phyloP scores from a whole-genome alignment of 2,113 vertebrate species.

The Microtus ochrogaster region DNA sequence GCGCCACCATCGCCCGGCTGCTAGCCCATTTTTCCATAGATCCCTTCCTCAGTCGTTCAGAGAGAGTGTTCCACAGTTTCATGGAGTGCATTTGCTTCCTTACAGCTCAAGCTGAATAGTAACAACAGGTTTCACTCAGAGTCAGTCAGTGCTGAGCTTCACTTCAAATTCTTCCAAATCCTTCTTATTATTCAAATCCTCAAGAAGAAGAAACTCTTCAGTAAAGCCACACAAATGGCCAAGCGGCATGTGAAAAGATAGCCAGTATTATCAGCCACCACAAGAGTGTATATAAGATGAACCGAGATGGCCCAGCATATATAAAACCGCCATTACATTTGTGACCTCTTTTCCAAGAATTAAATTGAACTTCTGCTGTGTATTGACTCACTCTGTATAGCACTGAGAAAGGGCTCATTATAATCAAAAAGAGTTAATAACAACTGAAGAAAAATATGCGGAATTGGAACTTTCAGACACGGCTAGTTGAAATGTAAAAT shows the following conservation, averaged over 20 bases:
- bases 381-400: slow-evolving; percentile 22
- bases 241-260: neutral
- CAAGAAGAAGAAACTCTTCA: neutral
- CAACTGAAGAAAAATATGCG: neutral
- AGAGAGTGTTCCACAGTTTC: neutral
- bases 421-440: slow-evolving; percentile 27
- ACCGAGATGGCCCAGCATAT: neutral
- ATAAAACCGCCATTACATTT: too few species aligned
- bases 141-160: neutral
- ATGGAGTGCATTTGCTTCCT: neutral
- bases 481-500: neutral
- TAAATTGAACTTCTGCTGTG: slow-evolving; percentile 17
- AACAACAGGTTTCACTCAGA: neutral
- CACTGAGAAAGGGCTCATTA: neutral
- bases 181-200: slow-evolving; percentile 26
- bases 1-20: too few species aligned
- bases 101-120: neutral
- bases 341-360: slow-evolving; percentile 38
- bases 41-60: neutral
- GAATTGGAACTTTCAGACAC: neutral
- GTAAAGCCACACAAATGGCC: neutral
- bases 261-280: neutral
- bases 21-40: neutral
- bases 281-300: neutral
- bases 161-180: slow-evolving; percentile 22